Percentiles rank a stretch among this genome's conserved stretches.
Conservation (phyloP, 2,797 vertebrate genomes). For the Chelonia mydas region DNA sequence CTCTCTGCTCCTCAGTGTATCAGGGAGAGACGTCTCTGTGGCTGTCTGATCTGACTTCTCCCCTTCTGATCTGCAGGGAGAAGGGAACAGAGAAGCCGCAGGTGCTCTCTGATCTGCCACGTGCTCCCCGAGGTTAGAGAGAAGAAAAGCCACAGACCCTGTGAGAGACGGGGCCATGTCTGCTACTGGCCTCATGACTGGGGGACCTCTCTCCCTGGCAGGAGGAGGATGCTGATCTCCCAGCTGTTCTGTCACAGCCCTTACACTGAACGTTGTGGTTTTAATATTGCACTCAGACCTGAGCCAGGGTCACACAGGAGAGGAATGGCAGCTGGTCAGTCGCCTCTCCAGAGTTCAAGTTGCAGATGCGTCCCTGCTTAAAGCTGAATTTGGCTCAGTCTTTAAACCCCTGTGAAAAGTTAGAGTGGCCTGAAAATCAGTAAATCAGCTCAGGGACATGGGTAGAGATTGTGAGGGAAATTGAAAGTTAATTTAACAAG, state of each 20-base stretch:
- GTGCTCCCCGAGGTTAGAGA: not conserved
- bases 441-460: too few species aligned
- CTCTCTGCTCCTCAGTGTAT: not conserved
- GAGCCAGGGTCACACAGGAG: not conserved
- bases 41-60: not conserved
- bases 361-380: not conserved
- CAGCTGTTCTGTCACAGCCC: not conserved
- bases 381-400: not conserved
- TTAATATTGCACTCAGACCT: too few species aligned
- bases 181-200: not conserved
- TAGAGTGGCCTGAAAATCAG: too few species aligned
- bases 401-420: too few species aligned
- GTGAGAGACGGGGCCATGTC: not conserved
- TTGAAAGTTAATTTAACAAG: too few species aligned
- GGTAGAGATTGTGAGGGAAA: too few species aligned
- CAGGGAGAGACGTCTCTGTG: not conserved
- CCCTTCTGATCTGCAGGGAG: not conserved
- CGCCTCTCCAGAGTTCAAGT: too few species aligned
- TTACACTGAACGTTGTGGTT: not conserved
- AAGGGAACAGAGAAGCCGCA: not conserved
- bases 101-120: not conserved
- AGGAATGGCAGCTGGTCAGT: not conserved
- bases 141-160: not conserved
- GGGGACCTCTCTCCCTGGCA: not conserved
- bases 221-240: not conserved